These are phyloP conservation scores for Drosophila subobscura DNA, from an alignment of 1,140 invertebrate genomes.

Conservation along the genomic window DNA sequence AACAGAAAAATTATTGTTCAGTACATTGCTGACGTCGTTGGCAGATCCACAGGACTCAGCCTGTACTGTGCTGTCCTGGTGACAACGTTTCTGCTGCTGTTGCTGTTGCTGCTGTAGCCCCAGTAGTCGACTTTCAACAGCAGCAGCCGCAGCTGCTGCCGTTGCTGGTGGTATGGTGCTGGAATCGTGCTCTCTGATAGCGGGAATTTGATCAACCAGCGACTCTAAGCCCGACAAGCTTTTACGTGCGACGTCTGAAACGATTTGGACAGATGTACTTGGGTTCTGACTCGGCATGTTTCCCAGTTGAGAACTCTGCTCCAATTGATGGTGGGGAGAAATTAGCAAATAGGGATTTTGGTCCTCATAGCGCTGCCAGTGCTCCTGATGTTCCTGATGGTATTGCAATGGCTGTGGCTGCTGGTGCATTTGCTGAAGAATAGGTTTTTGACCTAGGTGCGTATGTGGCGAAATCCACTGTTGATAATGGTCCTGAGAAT, in stretches of 20 bases:
- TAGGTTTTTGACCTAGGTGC: slow-evolving; percentile 59
- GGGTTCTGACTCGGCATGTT: slow-evolving; percentile 62
- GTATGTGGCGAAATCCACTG: slow-evolving; percentile 57
- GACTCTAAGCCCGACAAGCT: slow-evolving; percentile 95
- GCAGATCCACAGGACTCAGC: slow-evolving; percentile 11
- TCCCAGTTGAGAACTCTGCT: slow-evolving; percentile 38
- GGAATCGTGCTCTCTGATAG: slow-evolving; percentile 88
- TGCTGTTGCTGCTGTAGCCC: slow-evolving; percentile 56
- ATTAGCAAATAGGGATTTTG: slow-evolving; percentile 50
- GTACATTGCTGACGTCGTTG: slow-evolving; percentile 36
- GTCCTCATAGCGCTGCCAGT: slow-evolving; percentile 60
- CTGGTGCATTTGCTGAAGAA: slow-evolving; percentile 61
- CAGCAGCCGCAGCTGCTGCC: slow-evolving; percentile 56
- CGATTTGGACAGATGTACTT: slow-evolving; percentile 84
- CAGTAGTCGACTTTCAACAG: slow-evolving; percentile 66
- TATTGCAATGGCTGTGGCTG: slow-evolving; percentile 36
- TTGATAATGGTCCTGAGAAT: slow-evolving; percentile 58
- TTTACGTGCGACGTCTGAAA: slow-evolving; percentile 92
- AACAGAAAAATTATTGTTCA: slow-evolving; percentile 70
- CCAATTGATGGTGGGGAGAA: slow-evolving; percentile 54
- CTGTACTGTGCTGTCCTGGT: slow-evolving; percentile 20
- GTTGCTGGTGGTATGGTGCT: slow-evolving; percentile 41
- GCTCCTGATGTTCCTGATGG: slow-evolving; percentile 32
- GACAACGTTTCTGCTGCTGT: slow-evolving; percentile 47
- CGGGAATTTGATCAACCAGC: slow-evolving; percentile 95